phyloP scores from a whole-genome alignment of 2,888 invertebrate genomes.

The Elgonia sp. region DNA sequence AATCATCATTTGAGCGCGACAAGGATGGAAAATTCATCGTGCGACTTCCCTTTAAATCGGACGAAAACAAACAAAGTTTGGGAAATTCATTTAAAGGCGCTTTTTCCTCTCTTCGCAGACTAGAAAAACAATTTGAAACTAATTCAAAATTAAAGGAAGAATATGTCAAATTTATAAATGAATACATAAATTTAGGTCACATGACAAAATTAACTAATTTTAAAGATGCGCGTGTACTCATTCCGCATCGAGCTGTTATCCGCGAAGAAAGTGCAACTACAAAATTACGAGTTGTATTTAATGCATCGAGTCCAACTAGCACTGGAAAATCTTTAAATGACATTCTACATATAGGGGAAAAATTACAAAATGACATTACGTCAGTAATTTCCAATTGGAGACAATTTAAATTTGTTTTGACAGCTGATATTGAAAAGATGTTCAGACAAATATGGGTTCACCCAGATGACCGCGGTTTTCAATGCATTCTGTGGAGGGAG shows the following conservation, averaged over 20 bases:
- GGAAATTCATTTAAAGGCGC: background rate
- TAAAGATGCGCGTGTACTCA: too few species aligned
- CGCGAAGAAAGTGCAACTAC: background rate
- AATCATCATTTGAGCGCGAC: background rate
- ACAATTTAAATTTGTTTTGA: background rate
- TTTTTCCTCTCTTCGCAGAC: background rate
- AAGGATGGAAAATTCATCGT: background rate
- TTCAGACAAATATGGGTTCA: background rate
- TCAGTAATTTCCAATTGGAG: background rate
- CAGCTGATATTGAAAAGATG: background rate
- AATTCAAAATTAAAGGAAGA: background rate
- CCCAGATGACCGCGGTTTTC: background rate
- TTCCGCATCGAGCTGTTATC: too few species aligned
- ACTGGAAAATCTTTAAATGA: conserved; percentile 1
- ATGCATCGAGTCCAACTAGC: background rate
- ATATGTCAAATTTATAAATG: background rate
- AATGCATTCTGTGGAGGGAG: background rate
- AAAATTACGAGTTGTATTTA: background rate
- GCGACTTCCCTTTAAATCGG: background rate
- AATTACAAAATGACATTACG: background rate
- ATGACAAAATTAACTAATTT: background rate
- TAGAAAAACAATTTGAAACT: background rate
- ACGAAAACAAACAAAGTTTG: background rate
- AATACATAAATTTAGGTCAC: background rate
- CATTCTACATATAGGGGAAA: background rate